These are phyloP conservation scores for Drosophila kokeensis DNA, from an alignment of 2,888 invertebrate genomes.

Conservation along the genomic window DNA sequence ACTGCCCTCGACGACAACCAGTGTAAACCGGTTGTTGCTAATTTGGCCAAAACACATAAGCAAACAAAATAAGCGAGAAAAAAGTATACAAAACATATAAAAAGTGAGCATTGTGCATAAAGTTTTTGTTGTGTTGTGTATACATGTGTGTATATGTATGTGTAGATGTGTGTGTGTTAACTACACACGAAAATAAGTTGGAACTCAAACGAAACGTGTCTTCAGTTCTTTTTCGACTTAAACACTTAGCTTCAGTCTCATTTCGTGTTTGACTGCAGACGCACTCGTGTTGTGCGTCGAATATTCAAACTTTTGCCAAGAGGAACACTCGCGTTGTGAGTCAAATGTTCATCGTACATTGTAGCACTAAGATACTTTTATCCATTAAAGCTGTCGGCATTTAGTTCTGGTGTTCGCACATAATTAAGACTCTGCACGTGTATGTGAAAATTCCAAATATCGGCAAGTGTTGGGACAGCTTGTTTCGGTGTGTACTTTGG, in stretches of 20 bases:
- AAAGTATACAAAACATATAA: conserved; percentile 6
- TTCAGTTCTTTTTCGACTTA: conserved; percentile 21
- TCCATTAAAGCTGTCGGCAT: conserved; percentile 10
- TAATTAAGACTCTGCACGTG: conserved; percentile 54
- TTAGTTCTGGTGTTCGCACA: conserved; percentile 41
- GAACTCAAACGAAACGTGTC: conserved; percentile 49
- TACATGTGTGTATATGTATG: conserved; percentile 9
- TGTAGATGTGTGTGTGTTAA: background rate
- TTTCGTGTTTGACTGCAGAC: conserved; percentile 29
- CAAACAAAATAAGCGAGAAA: conserved; percentile 24
- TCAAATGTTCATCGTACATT: conserved; percentile 3
- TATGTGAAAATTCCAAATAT: conserved; percentile 13
- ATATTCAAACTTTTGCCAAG: background rate
- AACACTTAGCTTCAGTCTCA: conserved; percentile 40
- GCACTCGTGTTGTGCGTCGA: conserved; percentile 39
- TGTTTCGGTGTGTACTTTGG: background rate
- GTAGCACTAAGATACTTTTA: conserved; percentile 43
- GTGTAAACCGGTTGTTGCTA: conserved; percentile 70
- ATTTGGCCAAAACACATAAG: conserved; percentile 67
- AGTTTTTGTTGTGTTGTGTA: conserved; percentile 35
- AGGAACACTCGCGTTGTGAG: conserved; percentile 37
- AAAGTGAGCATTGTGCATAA: conserved; percentile 32
- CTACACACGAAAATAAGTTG: conserved; percentile 1
- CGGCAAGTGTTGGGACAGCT: background rate
- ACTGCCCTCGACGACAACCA: conserved; percentile 32